A percentile compares a stretch with the other conserved stretches of the same genome.
phyloP scores from a whole-genome alignment of 2,113 vertebrate species.

The Xiphophorus maculatus region DNA sequence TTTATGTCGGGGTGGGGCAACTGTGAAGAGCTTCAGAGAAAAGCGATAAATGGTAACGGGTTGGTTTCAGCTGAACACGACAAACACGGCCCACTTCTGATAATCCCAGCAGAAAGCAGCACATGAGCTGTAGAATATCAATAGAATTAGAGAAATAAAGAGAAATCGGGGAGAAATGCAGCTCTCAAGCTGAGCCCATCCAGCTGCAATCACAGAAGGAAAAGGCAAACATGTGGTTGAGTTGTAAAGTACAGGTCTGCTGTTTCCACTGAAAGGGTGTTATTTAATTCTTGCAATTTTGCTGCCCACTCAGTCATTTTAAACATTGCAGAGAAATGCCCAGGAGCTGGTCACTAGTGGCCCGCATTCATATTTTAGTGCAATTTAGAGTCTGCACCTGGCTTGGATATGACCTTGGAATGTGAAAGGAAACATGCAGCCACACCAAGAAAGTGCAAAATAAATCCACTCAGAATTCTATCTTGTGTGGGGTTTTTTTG shows the following conservation, averaged over 20 bases:
- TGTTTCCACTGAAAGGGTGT: constrained; percentile 27
- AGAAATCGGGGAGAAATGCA: neutral
- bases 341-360: constrained; percentile 20
- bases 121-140: neutral
- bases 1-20: constrained; percentile 36
- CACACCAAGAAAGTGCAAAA: constrained; percentile 29
- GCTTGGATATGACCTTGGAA: constrained; percentile 52
- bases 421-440: constrained; percentile 52
- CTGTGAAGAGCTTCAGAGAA: constrained; percentile 42
- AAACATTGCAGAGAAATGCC: constrained; percentile 24
- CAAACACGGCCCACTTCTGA: constrained; percentile 21
- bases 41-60: constrained; percentile 31
- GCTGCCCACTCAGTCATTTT: constrained; percentile 31
- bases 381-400: constrained; percentile 48
- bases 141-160: constrained; percentile 12
- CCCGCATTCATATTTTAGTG: constrained; percentile 28
- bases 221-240: constrained; percentile 23
- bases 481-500: neutral
- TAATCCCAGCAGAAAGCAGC: constrained; percentile 16
- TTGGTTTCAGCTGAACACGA: constrained; percentile 24
- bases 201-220: constrained; percentile 2
- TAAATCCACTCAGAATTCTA: constrained; percentile 5
- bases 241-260: constrained; percentile 24
- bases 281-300: constrained; percentile 28
- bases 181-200: constrained; percentile 5